These are phyloP conservation scores for Ctenopoma kingsleyae DNA, from an alignment of 2,797 vertebrate species.

Conservation along the genomic window DNA sequence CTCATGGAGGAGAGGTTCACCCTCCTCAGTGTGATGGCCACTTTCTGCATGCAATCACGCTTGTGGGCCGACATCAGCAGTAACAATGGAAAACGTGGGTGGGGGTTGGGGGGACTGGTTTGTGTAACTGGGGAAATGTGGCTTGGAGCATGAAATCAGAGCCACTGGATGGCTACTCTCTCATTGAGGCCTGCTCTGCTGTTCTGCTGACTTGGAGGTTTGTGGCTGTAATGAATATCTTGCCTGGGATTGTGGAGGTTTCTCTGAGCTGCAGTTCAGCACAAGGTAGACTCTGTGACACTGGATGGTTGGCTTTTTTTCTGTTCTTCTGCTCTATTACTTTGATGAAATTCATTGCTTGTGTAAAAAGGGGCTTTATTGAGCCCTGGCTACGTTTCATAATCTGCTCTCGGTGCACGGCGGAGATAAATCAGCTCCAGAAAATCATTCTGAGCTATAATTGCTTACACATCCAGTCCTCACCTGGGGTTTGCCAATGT, in stretches of 20 bases:
- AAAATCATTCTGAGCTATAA: slow-evolving; percentile 52
- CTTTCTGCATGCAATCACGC: slow-evolving; percentile 50
- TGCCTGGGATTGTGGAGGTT: slow-evolving; percentile 57
- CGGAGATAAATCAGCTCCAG: slow-evolving; percentile 53
- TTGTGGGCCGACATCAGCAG: slow-evolving; percentile 21
- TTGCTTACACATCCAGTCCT: slow-evolving; percentile 38
- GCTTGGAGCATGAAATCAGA: slow-evolving; percentile 69
- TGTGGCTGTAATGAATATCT: slow-evolving; percentile 73
- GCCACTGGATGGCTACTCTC: slow-evolving; percentile 50
- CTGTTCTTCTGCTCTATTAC: background rate
- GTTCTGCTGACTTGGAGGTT: slow-evolving; percentile 75
- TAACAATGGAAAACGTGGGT: slow-evolving; percentile 60
- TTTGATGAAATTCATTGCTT: slow-evolving; percentile 70
- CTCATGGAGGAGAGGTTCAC: slow-evolving; percentile 27
- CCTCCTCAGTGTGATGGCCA: slow-evolving; percentile 34
- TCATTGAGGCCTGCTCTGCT: slow-evolving; percentile 50
- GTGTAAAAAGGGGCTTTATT: slow-evolving; percentile 50
- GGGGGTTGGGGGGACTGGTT: slow-evolving; percentile 43
- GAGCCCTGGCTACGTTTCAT: slow-evolving; percentile 40
- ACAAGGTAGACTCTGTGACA: slow-evolving; percentile 48
- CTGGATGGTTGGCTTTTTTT: slow-evolving; percentile 32
- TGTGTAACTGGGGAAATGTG: slow-evolving; percentile 45
- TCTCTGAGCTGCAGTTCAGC: slow-evolving; percentile 48
- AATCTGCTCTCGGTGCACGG: slow-evolving; percentile 44
- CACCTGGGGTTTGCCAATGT: slow-evolving; percentile 20